Conservation (phyloP, 2,888 invertebrate genomes). For the Orthosia cruda region DNA sequence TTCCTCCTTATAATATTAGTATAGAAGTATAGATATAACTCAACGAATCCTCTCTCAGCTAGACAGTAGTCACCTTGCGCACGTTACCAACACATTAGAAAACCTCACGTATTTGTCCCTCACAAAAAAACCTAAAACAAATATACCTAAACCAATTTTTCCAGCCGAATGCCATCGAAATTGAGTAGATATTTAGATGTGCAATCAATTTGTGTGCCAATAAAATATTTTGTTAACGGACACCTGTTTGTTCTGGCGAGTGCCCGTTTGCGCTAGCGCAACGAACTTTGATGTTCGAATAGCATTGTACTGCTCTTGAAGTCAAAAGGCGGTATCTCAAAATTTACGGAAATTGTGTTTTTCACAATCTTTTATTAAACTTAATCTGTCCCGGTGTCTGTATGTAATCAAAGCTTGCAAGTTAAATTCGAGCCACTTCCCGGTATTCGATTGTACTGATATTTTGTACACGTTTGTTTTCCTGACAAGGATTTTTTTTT, state of each 20-base stretch:
- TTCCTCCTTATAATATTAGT: too few relatives aligned
- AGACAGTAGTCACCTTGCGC: constrained; percentile 33
- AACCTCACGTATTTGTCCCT: constrained; percentile 2
- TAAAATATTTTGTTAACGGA: constrained; percentile 69
- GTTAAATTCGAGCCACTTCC: too few relatives aligned
- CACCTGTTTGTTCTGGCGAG: constrained; percentile 54
- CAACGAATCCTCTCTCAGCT: neutral
- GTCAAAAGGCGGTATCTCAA: too few relatives aligned
- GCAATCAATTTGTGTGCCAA: constrained; percentile 62
- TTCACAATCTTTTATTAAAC: too few relatives aligned
- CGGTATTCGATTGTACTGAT: too few relatives aligned
- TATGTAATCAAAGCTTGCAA: too few relatives aligned
- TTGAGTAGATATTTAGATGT: constrained; percentile 62
- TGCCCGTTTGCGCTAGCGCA: constrained; percentile 38
- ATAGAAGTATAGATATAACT: too few relatives aligned
- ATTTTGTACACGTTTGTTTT: too few relatives aligned
- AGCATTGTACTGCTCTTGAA: constrained; percentile 45
- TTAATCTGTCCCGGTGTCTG: too few relatives aligned
- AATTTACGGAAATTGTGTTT: too few relatives aligned
- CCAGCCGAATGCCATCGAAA: constrained; percentile 50
- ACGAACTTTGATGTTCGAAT: constrained; percentile 51
- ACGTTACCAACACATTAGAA: constrained; percentile 23
- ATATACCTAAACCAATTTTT: constrained; percentile 59
- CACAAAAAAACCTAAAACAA: constrained; percentile 31
- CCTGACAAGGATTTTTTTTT: too few relatives aligned